phyloP scores from a whole-genome alignment of 2,113 vertebrate genomes.

The Silurus glanis region DNA sequence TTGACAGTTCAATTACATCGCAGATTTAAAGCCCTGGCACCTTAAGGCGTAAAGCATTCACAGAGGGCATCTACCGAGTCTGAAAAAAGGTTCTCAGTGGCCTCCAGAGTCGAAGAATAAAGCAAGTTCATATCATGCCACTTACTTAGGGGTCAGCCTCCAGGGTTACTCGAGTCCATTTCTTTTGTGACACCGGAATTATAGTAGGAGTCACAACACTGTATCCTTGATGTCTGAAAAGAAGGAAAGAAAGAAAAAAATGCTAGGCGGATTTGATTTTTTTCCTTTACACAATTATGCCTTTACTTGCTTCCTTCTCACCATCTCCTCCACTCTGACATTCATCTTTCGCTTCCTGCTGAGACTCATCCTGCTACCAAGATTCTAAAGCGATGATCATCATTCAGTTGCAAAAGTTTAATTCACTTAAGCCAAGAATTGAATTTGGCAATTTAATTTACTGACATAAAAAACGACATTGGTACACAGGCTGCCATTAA shows the following conservation, averaged over 20 bases:
- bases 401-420: conserved; percentile 58
- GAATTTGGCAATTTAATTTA: conserved; percentile 64
- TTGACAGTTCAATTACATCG: conserved; percentile 58
- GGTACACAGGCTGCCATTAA: conserved; percentile 62
- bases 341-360: conserved; percentile 55
- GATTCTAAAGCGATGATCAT: conserved; percentile 54
- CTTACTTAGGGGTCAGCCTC: conserved; percentile 57
- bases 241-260: not conserved
- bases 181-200: conserved; percentile 60
- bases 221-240: conserved; percentile 58
- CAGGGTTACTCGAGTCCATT: conserved; percentile 59
- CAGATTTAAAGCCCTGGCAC: conserved; percentile 53
- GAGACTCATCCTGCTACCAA: conserved; percentile 59
- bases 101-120: conserved; percentile 50
- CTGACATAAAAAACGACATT: conserved; percentile 57
- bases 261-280: conserved; percentile 55
- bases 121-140: conserved; percentile 49
- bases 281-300: conserved; percentile 50
- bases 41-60: conserved; percentile 44
- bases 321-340: conserved; percentile 43
- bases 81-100: conserved; percentile 52
- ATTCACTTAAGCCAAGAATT: conserved; percentile 69
- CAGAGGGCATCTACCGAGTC: conserved; percentile 38
- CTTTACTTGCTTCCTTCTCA: conserved; percentile 35
- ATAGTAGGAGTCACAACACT: conserved; percentile 53